Conservation (phyloP, 2,113 vertebrate genomes). For the Eulemur rufifrons region DNA sequence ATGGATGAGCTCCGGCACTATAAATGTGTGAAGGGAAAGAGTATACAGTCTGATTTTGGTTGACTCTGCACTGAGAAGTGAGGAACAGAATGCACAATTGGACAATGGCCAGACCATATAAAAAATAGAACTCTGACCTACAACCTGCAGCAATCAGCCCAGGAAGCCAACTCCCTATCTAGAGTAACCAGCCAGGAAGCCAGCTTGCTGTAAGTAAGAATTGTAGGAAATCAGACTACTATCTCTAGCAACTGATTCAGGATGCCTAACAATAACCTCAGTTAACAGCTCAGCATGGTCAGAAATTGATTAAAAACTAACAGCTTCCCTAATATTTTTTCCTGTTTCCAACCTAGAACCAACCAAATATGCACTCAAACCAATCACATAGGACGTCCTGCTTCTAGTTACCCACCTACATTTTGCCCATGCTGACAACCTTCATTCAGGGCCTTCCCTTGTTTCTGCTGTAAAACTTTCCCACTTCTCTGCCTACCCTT, state of each 20-base stretch:
- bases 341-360: neutral
- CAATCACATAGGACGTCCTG: neutral
- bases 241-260: neutral
- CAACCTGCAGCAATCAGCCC: neutral
- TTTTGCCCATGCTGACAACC: neutral
- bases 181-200: neutral
- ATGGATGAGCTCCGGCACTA: neutral
- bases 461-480: neutral
- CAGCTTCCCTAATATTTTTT: neutral
- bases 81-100: neutral
- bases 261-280: neutral
- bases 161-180: neutral
- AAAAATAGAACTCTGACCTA: neutral
- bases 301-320: slow-evolving; percentile 15
- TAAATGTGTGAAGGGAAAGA: neutral
- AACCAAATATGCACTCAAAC: neutral
- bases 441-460: neutral
- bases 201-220: neutral
- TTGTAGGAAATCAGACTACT: neutral
- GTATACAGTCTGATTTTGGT: neutral
- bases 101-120: neutral
- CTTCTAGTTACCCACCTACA: neutral
- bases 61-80: neutral
- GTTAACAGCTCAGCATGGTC: neutral
- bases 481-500: neutral